Evolutionary conservation across 2,797 vertebrate genomes (phyloP).

Genomic region (Alfaro cultratus): DNA sequence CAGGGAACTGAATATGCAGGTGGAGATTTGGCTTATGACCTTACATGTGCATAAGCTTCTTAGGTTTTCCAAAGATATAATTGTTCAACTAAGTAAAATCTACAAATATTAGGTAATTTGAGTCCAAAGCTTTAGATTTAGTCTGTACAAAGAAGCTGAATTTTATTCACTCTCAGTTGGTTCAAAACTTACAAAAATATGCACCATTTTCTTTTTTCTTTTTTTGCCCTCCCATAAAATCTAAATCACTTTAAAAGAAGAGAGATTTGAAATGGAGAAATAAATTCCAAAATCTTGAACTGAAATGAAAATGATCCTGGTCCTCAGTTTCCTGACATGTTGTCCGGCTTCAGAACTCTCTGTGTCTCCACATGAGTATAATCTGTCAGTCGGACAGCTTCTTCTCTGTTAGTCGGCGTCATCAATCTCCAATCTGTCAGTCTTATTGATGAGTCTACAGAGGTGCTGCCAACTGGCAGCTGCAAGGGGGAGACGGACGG

Average conservation of each 20-base stretch:
- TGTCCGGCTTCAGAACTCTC: neutral
- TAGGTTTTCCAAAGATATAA: neutral
- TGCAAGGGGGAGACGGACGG: slow-evolving; percentile 39
- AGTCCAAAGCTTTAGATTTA: neutral
- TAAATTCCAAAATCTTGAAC: neutral
- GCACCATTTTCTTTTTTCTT: neutral
- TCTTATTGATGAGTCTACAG: slow-evolving; percentile 72
- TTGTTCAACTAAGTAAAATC: neutral
- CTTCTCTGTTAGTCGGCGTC: slow-evolving; percentile 56
- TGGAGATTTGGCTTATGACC: neutral
- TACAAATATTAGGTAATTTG: neutral
- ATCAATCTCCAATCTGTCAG: slow-evolving; percentile 75
- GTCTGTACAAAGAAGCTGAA: neutral
- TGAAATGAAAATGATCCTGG: neutral
- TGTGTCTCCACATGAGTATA: slow-evolving; percentile 30
- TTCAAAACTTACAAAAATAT: neutral
- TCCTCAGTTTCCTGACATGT: neutral
- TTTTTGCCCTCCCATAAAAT: neutral
- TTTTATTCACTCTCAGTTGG: neutral
- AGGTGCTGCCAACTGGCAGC: slow-evolving; percentile 68
- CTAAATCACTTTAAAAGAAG: neutral
- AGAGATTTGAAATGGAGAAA: neutral
- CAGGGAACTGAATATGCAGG: neutral
- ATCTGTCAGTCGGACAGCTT: slow-evolving; percentile 68
- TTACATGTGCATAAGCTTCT: neutral